Percentiles rank a stretch among this genome's conserved stretches.
phyloP scores from a whole-genome alignment of 2,113 vertebrate genomes.

The Cygnus buccinator region DNA sequence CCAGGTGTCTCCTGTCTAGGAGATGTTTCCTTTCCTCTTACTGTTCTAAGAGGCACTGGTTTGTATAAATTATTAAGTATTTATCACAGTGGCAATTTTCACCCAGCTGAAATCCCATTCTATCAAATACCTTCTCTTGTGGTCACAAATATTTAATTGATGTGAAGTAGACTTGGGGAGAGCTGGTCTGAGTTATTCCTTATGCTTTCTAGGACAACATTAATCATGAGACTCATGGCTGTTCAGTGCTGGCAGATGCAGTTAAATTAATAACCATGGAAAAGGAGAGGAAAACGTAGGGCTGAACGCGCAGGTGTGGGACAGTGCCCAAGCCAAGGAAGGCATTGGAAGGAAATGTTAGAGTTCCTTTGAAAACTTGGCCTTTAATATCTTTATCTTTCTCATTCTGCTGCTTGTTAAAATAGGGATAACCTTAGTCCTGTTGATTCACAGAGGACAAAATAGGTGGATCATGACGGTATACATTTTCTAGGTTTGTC shows the following conservation, averaged over 20 bases:
- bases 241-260: background rate
- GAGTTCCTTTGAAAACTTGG: background rate
- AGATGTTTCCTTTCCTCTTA: background rate
- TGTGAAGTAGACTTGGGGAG: background rate
- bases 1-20: background rate
- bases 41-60: background rate
- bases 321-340: background rate
- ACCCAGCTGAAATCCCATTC: background rate
- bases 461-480: background rate
- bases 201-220: background rate
- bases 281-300: background rate
- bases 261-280: background rate
- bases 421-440: background rate
- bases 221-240: background rate
- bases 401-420: background rate
- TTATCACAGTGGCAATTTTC: background rate
- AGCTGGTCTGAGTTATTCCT: background rate
- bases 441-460: background rate
- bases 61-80: background rate
- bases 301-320: background rate
- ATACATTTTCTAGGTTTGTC: background rate
- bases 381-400: background rate
- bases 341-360: background rate
- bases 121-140: background rate
- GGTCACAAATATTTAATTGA: background rate